A percentile compares a stretch with the other conserved stretches of the same genome.
Evolutionary conservation across 2,797 vertebrate genomes (phyloP).

Genomic region (Channa striata): DNA sequence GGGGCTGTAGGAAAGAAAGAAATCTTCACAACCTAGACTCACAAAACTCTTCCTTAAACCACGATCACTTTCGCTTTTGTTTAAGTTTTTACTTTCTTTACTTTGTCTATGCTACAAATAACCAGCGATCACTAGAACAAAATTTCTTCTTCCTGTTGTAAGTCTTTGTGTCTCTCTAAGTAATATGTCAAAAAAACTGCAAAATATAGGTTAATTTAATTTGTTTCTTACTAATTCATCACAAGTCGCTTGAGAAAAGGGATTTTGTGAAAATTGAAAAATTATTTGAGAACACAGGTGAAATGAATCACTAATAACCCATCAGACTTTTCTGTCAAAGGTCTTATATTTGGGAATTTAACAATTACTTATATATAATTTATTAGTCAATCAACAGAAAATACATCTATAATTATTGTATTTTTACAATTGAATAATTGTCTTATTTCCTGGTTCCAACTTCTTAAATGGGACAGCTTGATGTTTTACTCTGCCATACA

Average conservation of each 20-base stretch:
- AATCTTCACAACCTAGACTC: not conserved
- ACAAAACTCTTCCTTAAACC: conserved; percentile 23
- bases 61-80: conserved; percentile 10
- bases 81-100: not conserved
- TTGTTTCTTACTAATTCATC: not conserved
- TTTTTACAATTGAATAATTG: too few species aligned
- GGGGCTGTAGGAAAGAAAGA: conserved; percentile 27
- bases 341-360: too few species aligned
- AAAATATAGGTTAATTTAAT: too few species aligned
- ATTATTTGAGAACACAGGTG: too few species aligned
- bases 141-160: too few species aligned
- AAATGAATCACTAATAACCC: too few species aligned
- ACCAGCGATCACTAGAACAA: not conserved
- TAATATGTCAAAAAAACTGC: not conserved
- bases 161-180: not conserved
- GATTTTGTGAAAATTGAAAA: not conserved
- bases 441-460: not conserved
- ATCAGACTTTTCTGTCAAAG: too few species aligned
- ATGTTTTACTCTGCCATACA: not conserved
- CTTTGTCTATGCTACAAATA: not conserved
- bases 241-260: not conserved
- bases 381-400: too few species aligned
- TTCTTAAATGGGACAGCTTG: not conserved
- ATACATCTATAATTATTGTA: too few species aligned
- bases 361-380: too few species aligned